Conservation (phyloP, 1,140 invertebrate species). For the Zaprionus ghesquierei region DNA sequence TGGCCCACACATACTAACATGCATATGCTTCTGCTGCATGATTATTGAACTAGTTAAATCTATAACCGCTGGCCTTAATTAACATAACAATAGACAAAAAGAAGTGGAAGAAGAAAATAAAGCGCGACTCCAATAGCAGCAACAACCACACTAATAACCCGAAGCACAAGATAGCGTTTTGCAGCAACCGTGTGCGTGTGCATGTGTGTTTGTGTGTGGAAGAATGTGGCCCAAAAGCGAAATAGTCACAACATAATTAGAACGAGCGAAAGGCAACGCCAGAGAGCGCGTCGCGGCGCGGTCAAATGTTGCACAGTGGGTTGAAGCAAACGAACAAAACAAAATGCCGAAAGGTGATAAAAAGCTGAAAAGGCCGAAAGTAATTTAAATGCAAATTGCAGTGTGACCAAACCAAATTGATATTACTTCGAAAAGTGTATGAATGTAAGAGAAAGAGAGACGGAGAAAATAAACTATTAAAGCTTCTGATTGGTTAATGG, state of each 20-base stretch:
- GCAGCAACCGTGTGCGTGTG: neutral
- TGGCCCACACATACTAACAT: conserved; percentile 21
- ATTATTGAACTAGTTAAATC: conserved; percentile 71
- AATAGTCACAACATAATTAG: conserved; percentile 62
- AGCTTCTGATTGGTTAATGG: neutral
- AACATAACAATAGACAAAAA: conserved; percentile 68
- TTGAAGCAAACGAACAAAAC: conserved; percentile 27
- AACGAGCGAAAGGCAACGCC: conserved; percentile 62
- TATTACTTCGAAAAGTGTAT: neutral
- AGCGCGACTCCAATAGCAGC: conserved; percentile 18
- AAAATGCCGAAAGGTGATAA: conserved; percentile 12
- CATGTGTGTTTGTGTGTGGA: neutral
- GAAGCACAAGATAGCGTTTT: conserved; percentile 17
- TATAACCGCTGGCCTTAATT: conserved; percentile 73
- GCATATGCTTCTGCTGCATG: conserved; percentile 7
- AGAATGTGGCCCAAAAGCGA: conserved; percentile 54
- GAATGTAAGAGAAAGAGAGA: neutral
- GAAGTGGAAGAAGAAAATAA: conserved; percentile 9
- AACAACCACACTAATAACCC: conserved; percentile 40
- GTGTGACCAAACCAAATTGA: conserved; percentile 43
- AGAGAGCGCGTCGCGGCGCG: conserved; percentile 7
- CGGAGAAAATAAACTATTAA: neutral
- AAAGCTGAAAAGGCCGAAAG: conserved; percentile 17
- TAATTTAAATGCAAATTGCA: conserved; percentile 55
- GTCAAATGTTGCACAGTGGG: conserved; percentile 61